phyloP scores from a whole-genome alignment of 2,797 vertebrate genomes.

The Pseudomugil gertrudae region DNA sequence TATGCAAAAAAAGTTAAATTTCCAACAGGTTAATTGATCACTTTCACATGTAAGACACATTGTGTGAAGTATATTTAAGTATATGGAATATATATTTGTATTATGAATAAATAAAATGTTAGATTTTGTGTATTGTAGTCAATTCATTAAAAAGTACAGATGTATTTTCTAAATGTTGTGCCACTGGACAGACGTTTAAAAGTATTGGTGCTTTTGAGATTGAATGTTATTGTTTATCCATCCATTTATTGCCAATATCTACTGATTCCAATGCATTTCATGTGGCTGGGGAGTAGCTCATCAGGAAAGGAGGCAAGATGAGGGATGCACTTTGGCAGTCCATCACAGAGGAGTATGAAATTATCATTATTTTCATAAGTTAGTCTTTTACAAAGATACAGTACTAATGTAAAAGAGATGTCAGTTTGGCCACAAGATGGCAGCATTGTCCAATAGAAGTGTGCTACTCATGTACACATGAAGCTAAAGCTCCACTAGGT shows the following conservation, averaged over 20 bases:
- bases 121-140: background rate
- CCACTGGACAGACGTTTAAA: background rate
- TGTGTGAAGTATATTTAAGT: slow-evolving; percentile 41
- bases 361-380: background rate
- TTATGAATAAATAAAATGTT: slow-evolving; percentile 8
- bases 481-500: background rate
- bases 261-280: no score
- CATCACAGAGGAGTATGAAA: no score
- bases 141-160: background rate
- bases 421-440: slow-evolving; percentile 58
- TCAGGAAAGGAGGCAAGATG: no score
- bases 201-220: background rate
- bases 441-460: slow-evolving; percentile 42
- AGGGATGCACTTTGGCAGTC: no score
- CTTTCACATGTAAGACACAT: slow-evolving; percentile 45
- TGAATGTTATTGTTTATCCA: background rate
- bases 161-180: background rate
- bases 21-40: slow-evolving; percentile 20
- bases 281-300: no score
- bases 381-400: background rate
- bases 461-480: no score
- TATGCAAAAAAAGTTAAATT: slow-evolving; percentile 11
- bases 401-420: background rate
- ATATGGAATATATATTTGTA: slow-evolving; percentile 13
- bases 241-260: no score